phyloP scores from a whole-genome alignment of 2,888 invertebrate genomes.

The Drosophila acutilabella region DNA sequence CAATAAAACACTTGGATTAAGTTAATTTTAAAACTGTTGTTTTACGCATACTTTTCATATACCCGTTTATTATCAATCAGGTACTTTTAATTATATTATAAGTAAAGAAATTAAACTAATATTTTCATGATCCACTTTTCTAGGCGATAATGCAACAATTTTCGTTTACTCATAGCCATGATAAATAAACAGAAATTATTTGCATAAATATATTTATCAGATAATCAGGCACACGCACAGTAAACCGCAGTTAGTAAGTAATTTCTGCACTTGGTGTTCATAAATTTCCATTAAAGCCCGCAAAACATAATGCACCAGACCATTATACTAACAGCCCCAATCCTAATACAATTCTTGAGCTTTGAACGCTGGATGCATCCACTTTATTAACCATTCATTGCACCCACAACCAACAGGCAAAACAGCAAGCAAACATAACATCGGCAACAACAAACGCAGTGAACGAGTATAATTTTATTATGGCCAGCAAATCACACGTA shows the following conservation, averaged over 20 bases:
- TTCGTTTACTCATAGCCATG: constrained; percentile 14
- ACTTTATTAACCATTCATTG: constrained; percentile 38
- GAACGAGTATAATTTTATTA: constrained; percentile 66
- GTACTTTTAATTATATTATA: too few relatives aligned
- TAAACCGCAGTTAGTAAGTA: constrained; percentile 44
- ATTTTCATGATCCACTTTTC: neutral
- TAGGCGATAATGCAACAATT: constrained; percentile 33
- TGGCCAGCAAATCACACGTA: constrained; percentile 72
- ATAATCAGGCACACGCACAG: constrained; percentile 10
- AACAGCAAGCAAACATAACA: constrained; percentile 8
- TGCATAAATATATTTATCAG: constrained; percentile 2
- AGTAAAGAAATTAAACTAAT: neutral
- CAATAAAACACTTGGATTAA: too few relatives aligned
- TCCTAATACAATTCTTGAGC: constrained; percentile 47
- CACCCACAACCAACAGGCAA: constrained; percentile 32
- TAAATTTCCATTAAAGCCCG: constrained; percentile 64
- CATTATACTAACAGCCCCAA: constrained; percentile 25
- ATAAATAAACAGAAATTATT: constrained; percentile 29
- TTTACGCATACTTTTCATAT: too few relatives aligned
- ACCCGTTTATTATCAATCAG: too few relatives aligned
- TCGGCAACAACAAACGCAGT: constrained; percentile 13
- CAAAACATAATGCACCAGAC: constrained; percentile 42
- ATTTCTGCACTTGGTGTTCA: constrained; percentile 52
- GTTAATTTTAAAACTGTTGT: too few relatives aligned
- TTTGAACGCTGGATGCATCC: constrained; percentile 17